Evolutionary conservation across 2,888 invertebrate species (phyloP).

Genomic region (Unio delphinus): DNA sequence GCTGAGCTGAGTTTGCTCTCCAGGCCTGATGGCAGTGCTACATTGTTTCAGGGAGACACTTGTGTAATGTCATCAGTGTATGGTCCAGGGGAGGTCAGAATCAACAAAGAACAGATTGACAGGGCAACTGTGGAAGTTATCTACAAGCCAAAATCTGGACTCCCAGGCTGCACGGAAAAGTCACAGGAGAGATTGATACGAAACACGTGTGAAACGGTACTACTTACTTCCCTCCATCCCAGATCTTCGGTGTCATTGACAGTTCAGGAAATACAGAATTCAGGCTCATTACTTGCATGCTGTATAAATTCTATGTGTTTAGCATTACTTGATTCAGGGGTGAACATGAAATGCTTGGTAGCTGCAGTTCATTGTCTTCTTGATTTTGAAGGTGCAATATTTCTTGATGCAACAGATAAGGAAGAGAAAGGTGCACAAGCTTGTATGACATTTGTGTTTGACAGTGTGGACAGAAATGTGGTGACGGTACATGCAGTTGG

Average conservation of each 20-base stretch:
- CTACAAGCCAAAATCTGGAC: constrained; percentile 84
- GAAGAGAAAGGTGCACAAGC: constrained; percentile 68
- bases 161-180: constrained; percentile 81
- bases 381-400: constrained; percentile 74
- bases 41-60: constrained; percentile 78
- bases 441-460: constrained; percentile 61
- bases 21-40: constrained; percentile 62
- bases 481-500: constrained; percentile 57
- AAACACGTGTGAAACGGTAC: constrained; percentile 83
- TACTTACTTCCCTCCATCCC: constrained; percentile 83
- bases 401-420: constrained; percentile 78
- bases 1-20: constrained; percentile 56
- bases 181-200: constrained; percentile 83
- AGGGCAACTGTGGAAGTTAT: constrained; percentile 85
- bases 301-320: constrained; percentile 87
- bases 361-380: constrained; percentile 86
- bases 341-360: constrained; percentile 87
- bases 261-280: constrained; percentile 89
- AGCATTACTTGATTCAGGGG: constrained; percentile 85
- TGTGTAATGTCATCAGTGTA: constrained; percentile 84
- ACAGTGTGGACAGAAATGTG: constrained; percentile 55
- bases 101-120: constrained; percentile 83
- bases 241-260: constrained; percentile 84
- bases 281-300: constrained; percentile 79
- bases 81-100: constrained; percentile 85